These are phyloP conservation scores for Papilio demoleus DNA, from an alignment of 2,888 invertebrate genomes.

Conservation along the genomic window DNA sequence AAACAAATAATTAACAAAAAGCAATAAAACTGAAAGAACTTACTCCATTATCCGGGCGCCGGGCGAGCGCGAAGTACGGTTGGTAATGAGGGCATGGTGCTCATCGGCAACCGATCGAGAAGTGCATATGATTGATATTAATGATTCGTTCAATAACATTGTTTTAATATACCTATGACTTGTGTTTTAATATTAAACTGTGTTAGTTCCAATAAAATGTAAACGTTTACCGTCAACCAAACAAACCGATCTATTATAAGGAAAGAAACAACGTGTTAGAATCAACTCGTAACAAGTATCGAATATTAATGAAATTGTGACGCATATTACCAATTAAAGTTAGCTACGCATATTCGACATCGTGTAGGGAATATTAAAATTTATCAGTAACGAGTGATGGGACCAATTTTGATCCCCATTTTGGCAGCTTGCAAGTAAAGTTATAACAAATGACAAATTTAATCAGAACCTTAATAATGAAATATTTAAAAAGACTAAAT, in stretches of 20 bases:
- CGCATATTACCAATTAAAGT: slow-evolving; percentile 22
- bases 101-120: no score
- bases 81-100: no score
- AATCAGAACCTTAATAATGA: not conserved
- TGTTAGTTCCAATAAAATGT: not conserved
- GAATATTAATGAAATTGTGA: slow-evolving; percentile 18
- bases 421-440: not conserved
- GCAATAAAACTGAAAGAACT: no score
- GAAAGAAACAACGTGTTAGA: not conserved
- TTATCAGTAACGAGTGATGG: not conserved
- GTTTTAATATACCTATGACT: no score
- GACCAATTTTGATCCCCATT: not conserved
- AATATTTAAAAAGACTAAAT: not conserved
- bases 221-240: not conserved
- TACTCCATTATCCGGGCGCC: no score
- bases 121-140: no score
- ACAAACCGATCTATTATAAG: slow-evolving; percentile 1
- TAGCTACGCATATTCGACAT: not conserved
- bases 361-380: slow-evolving; percentile 12
- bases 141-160: no score
- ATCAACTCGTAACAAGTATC: slow-evolving; percentile 4
- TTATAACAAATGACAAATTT: not conserved
- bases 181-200: no score
- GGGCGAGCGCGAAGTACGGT: no score
- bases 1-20: no score